Evolutionary conservation across 64 coral and sea anemone genomes (phyloP), one percentile per base, ranked within the genome.

Genomic region (Astreopora myriophthalma): DNA sequence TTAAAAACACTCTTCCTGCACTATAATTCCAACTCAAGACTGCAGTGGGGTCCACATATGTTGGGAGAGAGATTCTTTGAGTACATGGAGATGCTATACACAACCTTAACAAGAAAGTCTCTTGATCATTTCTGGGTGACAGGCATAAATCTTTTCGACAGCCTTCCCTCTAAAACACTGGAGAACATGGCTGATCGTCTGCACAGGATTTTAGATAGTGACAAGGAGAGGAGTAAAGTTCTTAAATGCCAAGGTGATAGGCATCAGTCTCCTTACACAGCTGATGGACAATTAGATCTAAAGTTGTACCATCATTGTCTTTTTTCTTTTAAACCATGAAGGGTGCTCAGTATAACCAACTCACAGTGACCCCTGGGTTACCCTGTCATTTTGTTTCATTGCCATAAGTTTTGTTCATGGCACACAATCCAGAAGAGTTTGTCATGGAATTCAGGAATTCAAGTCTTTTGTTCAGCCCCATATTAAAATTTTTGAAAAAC

Each of bases 1-100:
- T 76, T 96, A 24, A 93, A 96, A 40, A 93, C 95, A 78, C 78
- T 80, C 23, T 96, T 96, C 29, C 73, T 96, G 16, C 80, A 40
- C 29, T 94, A 94, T 86, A 94, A 89, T 46, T 42, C 48, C 32
- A 25, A 61, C 24, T 34, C 85, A 40, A 71, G 62, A 72, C 65
- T 86, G 8, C 46, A 80, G 8, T 96, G 95, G 95, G 69, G 85
- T 88, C 46, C 39, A 2, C 55, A 96, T 40, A 74, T 71, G 30
- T 79, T 96, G 34, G 95, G 85, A 28, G 70, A 86, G 3, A 85
- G 91, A 40, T 96, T 96, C 48, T 17, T 90, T 29, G 95, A 83
- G 35, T 96, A 89, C 71, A 39, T 93, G 27, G 14, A 77, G 14
- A 51, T 69, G 26, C 79, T 96, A 5, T 61, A 85, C 23, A 16